phyloP scores from a whole-genome alignment of 1,140 invertebrate genomes.

The Aporrectodea caliginosa region DNA sequence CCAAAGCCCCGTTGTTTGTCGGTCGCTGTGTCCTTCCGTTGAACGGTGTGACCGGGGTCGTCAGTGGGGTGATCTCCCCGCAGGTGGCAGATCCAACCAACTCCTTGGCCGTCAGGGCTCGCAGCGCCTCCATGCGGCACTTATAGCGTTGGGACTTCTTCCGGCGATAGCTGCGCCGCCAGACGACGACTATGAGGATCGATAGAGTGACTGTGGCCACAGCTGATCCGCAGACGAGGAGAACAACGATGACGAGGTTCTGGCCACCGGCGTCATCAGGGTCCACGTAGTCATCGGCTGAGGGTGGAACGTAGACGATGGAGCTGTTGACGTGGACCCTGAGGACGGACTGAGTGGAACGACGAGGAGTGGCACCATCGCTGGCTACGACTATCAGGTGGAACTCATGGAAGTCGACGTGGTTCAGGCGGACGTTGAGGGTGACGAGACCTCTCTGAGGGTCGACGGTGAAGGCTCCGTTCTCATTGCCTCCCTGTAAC shows the following conservation, averaged over 20 bases:
- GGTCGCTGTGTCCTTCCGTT: background rate
- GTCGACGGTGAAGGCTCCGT: background rate
- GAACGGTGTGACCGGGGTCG: background rate
- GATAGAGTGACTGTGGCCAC: background rate
- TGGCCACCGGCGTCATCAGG: background rate
- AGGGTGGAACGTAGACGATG: background rate
- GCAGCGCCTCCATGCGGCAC: background rate
- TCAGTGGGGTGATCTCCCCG: background rate
- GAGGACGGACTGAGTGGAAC: background rate
- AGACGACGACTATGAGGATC: background rate
- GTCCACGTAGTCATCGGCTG: background rate
- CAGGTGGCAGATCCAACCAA: background rate
- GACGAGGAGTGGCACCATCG: background rate
- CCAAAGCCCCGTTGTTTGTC: background rate
- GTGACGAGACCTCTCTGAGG: background rate
- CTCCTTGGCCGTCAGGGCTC: background rate
- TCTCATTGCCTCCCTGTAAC: background rate
- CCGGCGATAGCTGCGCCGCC: background rate
- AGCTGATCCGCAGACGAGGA: background rate
- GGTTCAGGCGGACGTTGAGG: background rate
- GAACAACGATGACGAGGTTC: background rate
- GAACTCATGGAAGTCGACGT: background rate
- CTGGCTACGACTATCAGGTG: background rate
- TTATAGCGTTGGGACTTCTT: background rate
- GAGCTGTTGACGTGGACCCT: background rate